Evolutionary conservation across 1,140 invertebrate genomes (phyloP), one percentile per base, ranked within the genome.

Genomic region (Paramacrobiotus metropolitanus): DNA sequence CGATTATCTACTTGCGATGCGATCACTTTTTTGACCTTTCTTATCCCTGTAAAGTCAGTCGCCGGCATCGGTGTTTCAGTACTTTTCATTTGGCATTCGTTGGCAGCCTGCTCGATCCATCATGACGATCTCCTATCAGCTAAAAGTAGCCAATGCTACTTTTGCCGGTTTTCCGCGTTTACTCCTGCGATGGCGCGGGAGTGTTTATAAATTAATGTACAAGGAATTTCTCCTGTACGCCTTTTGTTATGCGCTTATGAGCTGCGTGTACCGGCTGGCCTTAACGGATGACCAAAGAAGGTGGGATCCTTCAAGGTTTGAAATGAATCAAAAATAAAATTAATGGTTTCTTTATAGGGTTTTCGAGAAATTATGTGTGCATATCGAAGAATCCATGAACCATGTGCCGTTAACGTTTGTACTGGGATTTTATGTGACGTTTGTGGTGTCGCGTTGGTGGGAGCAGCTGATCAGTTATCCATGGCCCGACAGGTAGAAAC

Each of bases 401-500:
- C 64, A 70, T 21, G 67, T 71, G 18, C 70, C 70, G 1, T 59
- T 71, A 30, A 69, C 70, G 1, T 71, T 71, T 62, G 67, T 71
- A 18, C 66, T 71, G 3, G 70, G 70, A 29, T 71, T 71, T 61
- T 71, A 72, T 60, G 67, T 71, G 9, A 64, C 66, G 1, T 64
- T 72, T 31, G 66, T 72, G 24, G 70, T 72, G 18, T 63, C 63
- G 31, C 44, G 70, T 62, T 71, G 70, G 70, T 71, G 70, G 70
- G 64, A 67, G 21, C 70, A 72, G 62, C 71, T 66, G 60, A 66
- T 61, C 31, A 60, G 45, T 20, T 67, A 72, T 44, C 67, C 70
- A 1, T 70, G 69, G 69, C 69, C 69, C 18, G 69, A 71, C 60
- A 61, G 44, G 31, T 67, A 63, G 21, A 31, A n/a, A n/a, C n/a